These are phyloP conservation scores for Candoia aspera DNA, from an alignment of 2,113 vertebrate genomes.

Conservation along the genomic window DNA sequence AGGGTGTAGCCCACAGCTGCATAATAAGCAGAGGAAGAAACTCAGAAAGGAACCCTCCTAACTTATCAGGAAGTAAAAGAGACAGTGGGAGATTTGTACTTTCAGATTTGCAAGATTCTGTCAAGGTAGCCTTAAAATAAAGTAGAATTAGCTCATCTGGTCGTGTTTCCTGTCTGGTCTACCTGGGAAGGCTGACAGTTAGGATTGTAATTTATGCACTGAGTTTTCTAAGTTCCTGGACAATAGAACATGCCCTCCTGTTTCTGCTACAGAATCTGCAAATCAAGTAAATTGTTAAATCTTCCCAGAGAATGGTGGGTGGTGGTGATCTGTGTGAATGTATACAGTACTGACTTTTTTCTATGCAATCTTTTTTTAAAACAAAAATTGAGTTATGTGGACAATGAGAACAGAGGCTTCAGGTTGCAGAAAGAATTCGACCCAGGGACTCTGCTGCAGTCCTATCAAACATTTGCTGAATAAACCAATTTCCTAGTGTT, in stretches of 20 bases:
- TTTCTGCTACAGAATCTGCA: background rate
- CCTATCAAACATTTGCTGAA: constrained; percentile 39
- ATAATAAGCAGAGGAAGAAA: too few relatives aligned
- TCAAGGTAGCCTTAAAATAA: too few relatives aligned
- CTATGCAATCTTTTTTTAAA: background rate
- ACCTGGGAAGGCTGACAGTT: too few relatives aligned
- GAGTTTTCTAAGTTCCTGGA: too few relatives aligned
- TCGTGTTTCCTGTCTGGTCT: too few relatives aligned
- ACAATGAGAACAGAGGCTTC: constrained; percentile 37
- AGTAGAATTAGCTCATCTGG: too few relatives aligned
- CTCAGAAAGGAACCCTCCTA: too few relatives aligned
- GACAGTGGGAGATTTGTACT: too few relatives aligned
- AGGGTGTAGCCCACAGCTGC: too few relatives aligned
- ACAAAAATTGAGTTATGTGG: constrained; percentile 18
- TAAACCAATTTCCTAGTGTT: background rate
- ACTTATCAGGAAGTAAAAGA: too few relatives aligned
- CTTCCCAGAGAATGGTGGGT: background rate
- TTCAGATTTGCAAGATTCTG: too few relatives aligned
- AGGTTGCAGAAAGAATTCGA: background rate
- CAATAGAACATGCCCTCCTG: background rate
- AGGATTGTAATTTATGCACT: too few relatives aligned
- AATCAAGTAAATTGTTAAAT: background rate
- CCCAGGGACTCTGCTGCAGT: background rate
- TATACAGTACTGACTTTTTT: background rate
- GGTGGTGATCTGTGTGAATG: background rate